Conservation (phyloP, 1,140 invertebrate genomes). For the Pseudomyrmex flavicornis region DNA sequence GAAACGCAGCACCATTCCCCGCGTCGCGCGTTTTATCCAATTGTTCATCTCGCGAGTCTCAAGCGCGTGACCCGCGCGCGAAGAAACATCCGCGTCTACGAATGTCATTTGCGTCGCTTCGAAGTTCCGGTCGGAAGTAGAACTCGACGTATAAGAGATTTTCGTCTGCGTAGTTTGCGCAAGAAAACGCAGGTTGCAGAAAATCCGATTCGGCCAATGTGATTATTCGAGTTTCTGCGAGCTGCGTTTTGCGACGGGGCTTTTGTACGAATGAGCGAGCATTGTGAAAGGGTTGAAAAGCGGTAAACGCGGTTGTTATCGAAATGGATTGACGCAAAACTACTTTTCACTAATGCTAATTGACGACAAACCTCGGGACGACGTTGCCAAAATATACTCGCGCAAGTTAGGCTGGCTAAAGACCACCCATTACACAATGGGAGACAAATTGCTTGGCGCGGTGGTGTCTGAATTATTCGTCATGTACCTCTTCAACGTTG, state of each 20-base stretch:
- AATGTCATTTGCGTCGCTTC: background rate
- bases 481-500: background rate
- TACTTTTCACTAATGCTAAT: slow-evolving; percentile 37
- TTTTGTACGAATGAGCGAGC: too few relatives aligned
- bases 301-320: too few relatives aligned
- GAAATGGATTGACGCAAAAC: background rate
- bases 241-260: too few relatives aligned
- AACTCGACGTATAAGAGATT: too few relatives aligned
- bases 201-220: too few relatives aligned
- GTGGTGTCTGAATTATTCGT: slow-evolving; percentile 60
- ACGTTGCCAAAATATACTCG: slow-evolving; percentile 15
- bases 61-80: background rate
- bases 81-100: background rate
- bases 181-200: too few relatives aligned
- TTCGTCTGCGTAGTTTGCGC: too few relatives aligned
- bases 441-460: slow-evolving; percentile 64
- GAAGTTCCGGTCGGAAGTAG: background rate
- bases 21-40: slow-evolving; percentile 14
- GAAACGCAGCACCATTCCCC: background rate
- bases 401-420: background rate
- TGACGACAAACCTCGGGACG: slow-evolving; percentile 49
- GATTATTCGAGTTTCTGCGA: too few relatives aligned
- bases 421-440: slow-evolving; percentile 30
- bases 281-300: too few relatives aligned
- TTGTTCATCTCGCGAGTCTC: background rate